Base-by-base conservation (phyloP, 2,888 invertebrate genomes). In the Caenorhabditis sp. region DNA sequence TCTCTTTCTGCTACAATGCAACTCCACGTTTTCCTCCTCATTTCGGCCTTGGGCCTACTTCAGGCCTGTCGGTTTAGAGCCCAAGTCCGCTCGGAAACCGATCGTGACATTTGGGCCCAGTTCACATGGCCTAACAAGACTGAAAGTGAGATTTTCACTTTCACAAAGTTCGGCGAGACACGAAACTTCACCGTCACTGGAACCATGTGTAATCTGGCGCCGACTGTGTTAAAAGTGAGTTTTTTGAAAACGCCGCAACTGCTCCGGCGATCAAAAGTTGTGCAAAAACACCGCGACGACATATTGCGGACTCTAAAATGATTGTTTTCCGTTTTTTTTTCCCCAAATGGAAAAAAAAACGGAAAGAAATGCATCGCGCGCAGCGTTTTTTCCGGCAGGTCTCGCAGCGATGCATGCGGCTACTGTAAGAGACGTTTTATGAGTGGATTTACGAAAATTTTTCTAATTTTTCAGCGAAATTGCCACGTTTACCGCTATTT, bases 61-160 rank as follows among this genome's bases (percentile, higher is more conserved):
- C 43, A 43, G 11, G 35, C 50, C 4, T 72, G 72, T 35, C 50
- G 63, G 4, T 72, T 58, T 22, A 24, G 37, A 3, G 63, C 52
- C 6, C 62, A 63, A 43, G 50, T 72, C 4, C 32, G 62, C 22
- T 63, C 72, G 1, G 72, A 72, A 48, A 72, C 72, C 0, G 56
- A 72, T 37, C 56, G 52, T 2, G 72, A 72, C 15, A 27, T 63
- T 20, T 72, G 63, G 62, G 72, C 63, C 7, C 72, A 63, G 24
- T 72, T 72, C 45, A 58, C 63, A 3, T 72, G 39, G 24, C 48
- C 39, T 11, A 72, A 72, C 27, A 72, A 72, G 20, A 41, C 72
- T 1, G 50, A 63, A 9, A 63, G 63, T n/a, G 63, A 72, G 13
- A 11, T 63, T 39, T 63, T 72, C 50, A 30, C 39, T 7, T 63